Evolutionary conservation across 2,888 invertebrate genomes (phyloP), one percentile per base, ranked within the genome.

Genomic region (Hydrotaea cyrtoneurina): DNA sequence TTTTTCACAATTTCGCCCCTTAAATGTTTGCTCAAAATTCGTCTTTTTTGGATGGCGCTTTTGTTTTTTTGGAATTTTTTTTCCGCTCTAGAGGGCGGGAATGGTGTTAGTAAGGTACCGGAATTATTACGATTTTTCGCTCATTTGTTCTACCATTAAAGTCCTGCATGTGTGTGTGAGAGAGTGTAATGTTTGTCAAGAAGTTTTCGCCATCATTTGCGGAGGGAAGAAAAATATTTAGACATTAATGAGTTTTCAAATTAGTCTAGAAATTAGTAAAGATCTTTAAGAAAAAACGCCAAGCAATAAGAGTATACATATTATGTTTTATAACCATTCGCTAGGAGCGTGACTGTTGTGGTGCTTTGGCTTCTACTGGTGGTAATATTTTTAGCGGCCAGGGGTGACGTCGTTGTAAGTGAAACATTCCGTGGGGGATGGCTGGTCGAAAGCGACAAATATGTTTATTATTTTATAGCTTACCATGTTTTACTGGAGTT

Each of bases 201-300:
- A 26, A 50, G 3, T 46, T 75, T 17, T 21, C 2, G 19, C 50
- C 57, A 11, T 17, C 17, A 57, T 23, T n/a, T 19, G 43, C 57
- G n/a, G 59, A 59, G 23, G 21, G n/a, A 23, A 50, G 19, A 69
- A 31, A 31, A 71, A 69, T n/a, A 71, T 50, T 71, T 53, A 53
- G 71, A 26, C 71, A 53, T 71, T 78, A 78, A 78, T 78, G 71
- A 78, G 59, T 78, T 78, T 71, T 71, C 50, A 78, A 78, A 78
- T 71, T 71, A 78, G 59, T 69, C 53, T 13, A 66, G 15, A 76
- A 75, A 75, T 69, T 69, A 50, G 69, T 53, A 8, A 53, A n/a
- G n/a, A 53, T 71, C 50, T 71, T 71, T 31, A 71, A 71, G 53
- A 50, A 69, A 71, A n/a, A 71, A 71, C 31, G 15, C 17, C 39